Evolutionary conservation across 1,140 invertebrate genomes (phyloP).

Genomic region (Periplaneta americana): DNA sequence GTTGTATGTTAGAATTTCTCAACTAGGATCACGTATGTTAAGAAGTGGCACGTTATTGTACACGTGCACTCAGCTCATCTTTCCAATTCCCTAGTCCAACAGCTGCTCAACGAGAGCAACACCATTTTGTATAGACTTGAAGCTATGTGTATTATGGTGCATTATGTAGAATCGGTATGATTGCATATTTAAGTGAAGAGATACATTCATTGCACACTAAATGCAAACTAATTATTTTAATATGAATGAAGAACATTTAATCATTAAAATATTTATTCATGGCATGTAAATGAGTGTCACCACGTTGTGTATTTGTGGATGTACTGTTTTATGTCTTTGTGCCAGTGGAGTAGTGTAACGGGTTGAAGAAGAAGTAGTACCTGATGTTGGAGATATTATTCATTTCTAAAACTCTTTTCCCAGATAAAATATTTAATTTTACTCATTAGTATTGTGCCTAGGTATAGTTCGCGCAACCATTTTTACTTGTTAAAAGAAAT

Average conservation of each 20-base stretch:
- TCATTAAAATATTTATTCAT: background rate
- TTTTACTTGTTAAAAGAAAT: too few species aligned
- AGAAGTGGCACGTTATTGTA: background rate
- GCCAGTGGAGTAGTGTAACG: background rate
- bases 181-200: background rate
- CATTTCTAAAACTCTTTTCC: background rate
- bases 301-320: too few species aligned
- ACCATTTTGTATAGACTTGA: background rate
- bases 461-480: too few species aligned
- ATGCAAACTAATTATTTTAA: background rate
- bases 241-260: background rate
- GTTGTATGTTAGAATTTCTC: background rate
- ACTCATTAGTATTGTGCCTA: too few species aligned
- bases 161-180: background rate
- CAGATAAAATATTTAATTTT: background rate
- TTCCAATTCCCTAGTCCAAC: background rate
- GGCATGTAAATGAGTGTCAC: too few species aligned
- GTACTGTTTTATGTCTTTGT: background rate
- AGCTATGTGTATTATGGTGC: background rate
- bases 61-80: background rate
- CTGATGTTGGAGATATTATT: background rate
- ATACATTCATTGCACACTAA: background rate
- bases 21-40: background rate
- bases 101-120: too few species aligned
- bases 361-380: background rate